Evolutionary conservation across 2,113 vertebrate genomes (phyloP).

Genomic region (Ceuthmochares aereus): DNA sequence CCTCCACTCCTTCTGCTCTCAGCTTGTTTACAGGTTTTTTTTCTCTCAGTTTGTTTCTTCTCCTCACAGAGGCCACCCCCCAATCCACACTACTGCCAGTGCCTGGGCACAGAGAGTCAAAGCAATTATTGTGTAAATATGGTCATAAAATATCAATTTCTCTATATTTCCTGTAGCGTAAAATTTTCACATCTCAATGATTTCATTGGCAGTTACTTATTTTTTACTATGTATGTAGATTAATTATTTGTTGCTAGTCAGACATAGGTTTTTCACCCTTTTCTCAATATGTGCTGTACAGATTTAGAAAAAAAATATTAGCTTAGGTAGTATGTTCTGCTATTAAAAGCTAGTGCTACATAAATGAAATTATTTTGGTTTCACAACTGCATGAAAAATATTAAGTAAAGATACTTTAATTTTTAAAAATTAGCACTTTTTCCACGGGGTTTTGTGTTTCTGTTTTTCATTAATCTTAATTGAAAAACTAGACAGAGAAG

Average conservation of each 20-base stretch:
- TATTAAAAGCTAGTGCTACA: not conserved
- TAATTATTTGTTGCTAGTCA: conserved; percentile 56
- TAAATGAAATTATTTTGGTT: not conserved
- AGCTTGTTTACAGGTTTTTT: not conserved
- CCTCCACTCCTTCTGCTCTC: not conserved
- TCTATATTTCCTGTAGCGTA: not conserved
- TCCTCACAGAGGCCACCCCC: not conserved
- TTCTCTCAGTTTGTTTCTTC: not conserved
- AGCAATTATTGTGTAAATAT: not conserved
- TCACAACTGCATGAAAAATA: not conserved
- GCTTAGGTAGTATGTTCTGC: not conserved
- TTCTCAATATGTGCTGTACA: not conserved
- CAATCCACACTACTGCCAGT: not conserved
- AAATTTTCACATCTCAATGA: not conserved
- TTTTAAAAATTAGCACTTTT: not conserved
- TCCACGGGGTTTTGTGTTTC: not conserved
- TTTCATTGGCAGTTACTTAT: conserved; percentile 18
- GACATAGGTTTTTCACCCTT: conserved; percentile 21
- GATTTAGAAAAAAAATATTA: conserved; percentile 35
- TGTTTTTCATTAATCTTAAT: not conserved
- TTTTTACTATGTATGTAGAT: not conserved
- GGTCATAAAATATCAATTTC: not conserved
- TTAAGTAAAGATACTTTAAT: not conserved
- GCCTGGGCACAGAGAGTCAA: not conserved
- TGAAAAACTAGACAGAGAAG: not conserved